Percentiles rank a stretch among this genome's conserved stretches.
phyloP scores from a whole-genome alignment of 2,888 invertebrate species.

The Zygothrica quintamaculata region DNA sequence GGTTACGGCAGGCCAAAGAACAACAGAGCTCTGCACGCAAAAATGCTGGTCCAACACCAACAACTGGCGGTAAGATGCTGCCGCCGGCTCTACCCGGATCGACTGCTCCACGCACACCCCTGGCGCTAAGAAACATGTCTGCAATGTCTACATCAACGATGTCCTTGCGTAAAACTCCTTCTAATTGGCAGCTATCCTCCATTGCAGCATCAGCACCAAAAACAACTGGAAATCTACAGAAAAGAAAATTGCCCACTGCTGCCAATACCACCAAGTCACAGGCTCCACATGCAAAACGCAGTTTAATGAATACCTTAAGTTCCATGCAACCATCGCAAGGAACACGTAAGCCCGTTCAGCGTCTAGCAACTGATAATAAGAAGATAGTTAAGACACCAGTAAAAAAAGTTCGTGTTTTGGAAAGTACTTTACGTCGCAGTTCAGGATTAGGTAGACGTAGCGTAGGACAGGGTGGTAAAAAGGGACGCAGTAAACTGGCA shows the following conservation, averaged over 20 bases:
- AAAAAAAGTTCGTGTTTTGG: slow-evolving; percentile 73
- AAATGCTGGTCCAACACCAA: slow-evolving; percentile 44
- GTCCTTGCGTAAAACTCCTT: slow-evolving; percentile 72
- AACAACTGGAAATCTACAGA: slow-evolving; percentile 63
- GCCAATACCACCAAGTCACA: slow-evolving; percentile 32
- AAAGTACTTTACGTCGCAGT: slow-evolving; percentile 72
- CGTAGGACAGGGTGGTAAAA: slow-evolving; percentile 56
- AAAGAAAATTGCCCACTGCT: slow-evolving; percentile 60
- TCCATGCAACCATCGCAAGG: slow-evolving; percentile 64
- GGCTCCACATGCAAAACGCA: slow-evolving; percentile 78
- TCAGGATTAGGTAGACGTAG: slow-evolving; percentile 72
- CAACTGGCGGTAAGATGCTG: slow-evolving; percentile 36
- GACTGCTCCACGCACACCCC: slow-evolving; percentile 68
- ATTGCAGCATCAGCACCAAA: slow-evolving; percentile 33
- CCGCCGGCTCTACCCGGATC: slow-evolving; percentile 43
- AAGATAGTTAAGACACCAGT: slow-evolving; percentile 62
- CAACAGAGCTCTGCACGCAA: slow-evolving; percentile 85
- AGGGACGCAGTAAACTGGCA: slow-evolving; percentile 62
- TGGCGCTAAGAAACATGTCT: slow-evolving; percentile 69
- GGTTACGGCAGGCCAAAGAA: slow-evolving; percentile 83
- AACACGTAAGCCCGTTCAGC: slow-evolving; percentile 28
- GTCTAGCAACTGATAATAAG: slow-evolving; percentile 13
- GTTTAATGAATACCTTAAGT: slow-evolving; percentile 69
- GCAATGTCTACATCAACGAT: slow-evolving; percentile 57
- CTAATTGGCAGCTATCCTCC: slow-evolving; percentile 55